Evolutionary conservation across 2,113 vertebrate species (phyloP).

Genomic region (Cardinalis cardinalis): DNA sequence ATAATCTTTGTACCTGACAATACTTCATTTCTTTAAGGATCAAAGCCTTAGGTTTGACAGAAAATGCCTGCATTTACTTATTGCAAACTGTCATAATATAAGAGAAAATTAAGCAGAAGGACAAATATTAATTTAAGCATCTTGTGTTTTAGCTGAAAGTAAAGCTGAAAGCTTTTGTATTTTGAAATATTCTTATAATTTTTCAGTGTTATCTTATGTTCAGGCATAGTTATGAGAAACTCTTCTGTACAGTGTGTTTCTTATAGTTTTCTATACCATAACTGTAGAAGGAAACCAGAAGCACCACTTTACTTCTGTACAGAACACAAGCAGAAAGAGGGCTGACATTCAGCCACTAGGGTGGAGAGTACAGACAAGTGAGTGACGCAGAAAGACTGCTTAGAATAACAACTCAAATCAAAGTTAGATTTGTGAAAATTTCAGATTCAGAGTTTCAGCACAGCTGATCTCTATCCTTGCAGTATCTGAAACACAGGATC

Average conservation of each 20-base stretch:
- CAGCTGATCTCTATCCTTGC: not conserved
- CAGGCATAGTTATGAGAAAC: constrained; percentile 30
- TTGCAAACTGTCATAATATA: constrained; percentile 38
- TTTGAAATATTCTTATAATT: constrained; percentile 39
- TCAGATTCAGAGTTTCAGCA: not conserved
- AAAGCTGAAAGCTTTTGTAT: constrained; percentile 42
- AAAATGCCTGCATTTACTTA: constrained; percentile 41
- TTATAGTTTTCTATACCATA: not conserved
- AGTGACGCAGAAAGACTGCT: not conserved
- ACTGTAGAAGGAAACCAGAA: not conserved
- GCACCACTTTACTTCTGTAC: not conserved
- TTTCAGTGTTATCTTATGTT: constrained; percentile 50
- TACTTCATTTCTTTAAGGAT: constrained; percentile 54
- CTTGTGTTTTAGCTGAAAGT: constrained; percentile 42
- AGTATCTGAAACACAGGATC: not conserved
- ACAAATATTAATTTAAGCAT: constrained; percentile 36
- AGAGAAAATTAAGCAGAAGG: constrained; percentile 57
- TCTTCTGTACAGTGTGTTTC: not conserved
- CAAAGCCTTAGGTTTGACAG: constrained; percentile 40
- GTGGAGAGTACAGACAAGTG: not conserved
- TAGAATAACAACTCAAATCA: not conserved
- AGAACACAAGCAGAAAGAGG: not conserved
- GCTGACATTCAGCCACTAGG: not conserved
- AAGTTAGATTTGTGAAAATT: not conserved
- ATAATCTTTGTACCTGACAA: not conserved